Evolutionary conservation across 2,888 invertebrate genomes (phyloP).

Genomic region (Andrena bicolor): DNA sequence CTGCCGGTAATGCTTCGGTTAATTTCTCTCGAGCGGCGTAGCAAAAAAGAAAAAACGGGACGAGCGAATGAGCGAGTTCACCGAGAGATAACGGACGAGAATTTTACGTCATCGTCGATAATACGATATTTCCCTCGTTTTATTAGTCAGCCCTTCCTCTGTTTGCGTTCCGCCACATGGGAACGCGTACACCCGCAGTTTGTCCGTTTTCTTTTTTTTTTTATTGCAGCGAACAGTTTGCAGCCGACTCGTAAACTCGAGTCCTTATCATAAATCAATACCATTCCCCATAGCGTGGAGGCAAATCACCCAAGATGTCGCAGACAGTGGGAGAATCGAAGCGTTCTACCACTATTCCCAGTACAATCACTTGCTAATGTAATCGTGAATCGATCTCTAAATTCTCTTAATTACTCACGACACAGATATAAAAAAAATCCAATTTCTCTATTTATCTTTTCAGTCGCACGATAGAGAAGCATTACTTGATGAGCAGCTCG

Average conservation of each 20-base stretch:
- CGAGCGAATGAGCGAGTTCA: background rate
- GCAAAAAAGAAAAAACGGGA: background rate
- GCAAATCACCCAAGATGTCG: background rate
- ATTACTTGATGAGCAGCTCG: too few relatives aligned
- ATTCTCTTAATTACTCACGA: too few relatives aligned
- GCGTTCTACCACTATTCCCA: too few relatives aligned
- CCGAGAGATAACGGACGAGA: background rate
- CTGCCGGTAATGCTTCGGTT: background rate
- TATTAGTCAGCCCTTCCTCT: conserved; percentile 6
- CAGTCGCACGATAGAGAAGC: too few relatives aligned
- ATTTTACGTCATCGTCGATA: background rate
- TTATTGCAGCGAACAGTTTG: conserved; percentile 27
- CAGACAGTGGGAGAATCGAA: background rate
- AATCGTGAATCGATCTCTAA: too few relatives aligned
- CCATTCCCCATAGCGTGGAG: background rate
- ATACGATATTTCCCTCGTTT: background rate
- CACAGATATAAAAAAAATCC: too few relatives aligned
- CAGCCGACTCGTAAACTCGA: conserved; percentile 58
- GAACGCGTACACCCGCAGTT: background rate
- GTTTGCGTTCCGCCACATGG: background rate
- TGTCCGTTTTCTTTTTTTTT: background rate
- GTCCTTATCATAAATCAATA: conserved; percentile 64
- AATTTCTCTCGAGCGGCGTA: background rate
- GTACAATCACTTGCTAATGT: too few relatives aligned
- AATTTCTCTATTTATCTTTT: too few relatives aligned